Evolutionary conservation across 2,113 vertebrate genomes (phyloP).

Genomic region (Eleginops maclovinus): DNA sequence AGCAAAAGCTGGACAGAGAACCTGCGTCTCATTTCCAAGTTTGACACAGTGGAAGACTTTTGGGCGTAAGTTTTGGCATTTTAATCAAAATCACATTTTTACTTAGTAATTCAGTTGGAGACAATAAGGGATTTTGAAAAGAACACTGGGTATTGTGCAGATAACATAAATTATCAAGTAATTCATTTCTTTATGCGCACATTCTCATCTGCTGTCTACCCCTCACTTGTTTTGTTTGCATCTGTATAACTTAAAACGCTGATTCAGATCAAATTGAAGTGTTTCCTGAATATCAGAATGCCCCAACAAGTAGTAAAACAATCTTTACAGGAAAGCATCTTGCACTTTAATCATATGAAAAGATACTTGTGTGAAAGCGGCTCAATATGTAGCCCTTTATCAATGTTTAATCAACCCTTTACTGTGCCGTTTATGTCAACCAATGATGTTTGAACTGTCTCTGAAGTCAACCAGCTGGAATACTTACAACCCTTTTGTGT

Average conservation of each 20-base stretch:
- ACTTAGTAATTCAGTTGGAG: neutral
- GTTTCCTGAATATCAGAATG: neutral
- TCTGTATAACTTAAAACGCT: neutral
- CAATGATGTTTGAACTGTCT: neutral
- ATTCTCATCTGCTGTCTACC: neutral
- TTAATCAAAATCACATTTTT: neutral
- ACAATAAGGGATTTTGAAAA: neutral
- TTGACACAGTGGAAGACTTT: slow-evolving; percentile 89
- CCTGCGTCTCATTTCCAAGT: slow-evolving; percentile 87
- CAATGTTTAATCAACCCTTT: neutral
- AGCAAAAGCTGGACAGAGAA: slow-evolving; percentile 89
- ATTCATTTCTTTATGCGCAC: neutral
- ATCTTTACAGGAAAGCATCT: neutral
- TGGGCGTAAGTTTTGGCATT: slow-evolving; percentile 84
- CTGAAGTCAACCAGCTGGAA: neutral
- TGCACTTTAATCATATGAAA: neutral
- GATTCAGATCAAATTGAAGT: neutral
- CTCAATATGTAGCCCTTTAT: neutral
- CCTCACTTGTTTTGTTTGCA: no score
- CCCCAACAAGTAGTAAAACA: neutral
- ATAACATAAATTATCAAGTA: neutral
- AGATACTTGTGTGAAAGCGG: neutral
- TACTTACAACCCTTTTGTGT: slow-evolving; percentile 7
- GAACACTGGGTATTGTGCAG: neutral
- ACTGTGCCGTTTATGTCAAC: neutral